phyloP scores from a whole-genome alignment of 2,113 vertebrate genomes.

The Danio rerio region GRCz12tu NC_133176.1:19244001-19244500 shows the following conservation, averaged over 20 bases:
- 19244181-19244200: too few species aligned
- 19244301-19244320: background rate
- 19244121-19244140: too few species aligned
- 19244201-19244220: too few species aligned
- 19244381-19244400: background rate
- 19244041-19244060: too few species aligned
- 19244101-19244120: too few species aligned
- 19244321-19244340: background rate
- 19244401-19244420: background rate
- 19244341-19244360: background rate
- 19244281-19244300: background rate
- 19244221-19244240: background rate
- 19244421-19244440: background rate
- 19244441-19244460: background rate
- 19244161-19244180: too few species aligned
- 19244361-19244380: background rate
- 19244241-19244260: background rate
- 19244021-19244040: too few species aligned
- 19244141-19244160: too few species aligned
- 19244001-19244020: too few species aligned
- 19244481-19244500: slow-evolving; percentile 87
- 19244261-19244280: background rate
- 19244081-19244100: too few species aligned
- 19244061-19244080: too few species aligned
- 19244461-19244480: slow-evolving; percentile 88